Evolutionary conservation across 2,113 vertebrate genomes (phyloP).

Genomic region (Lucifuga dentata): DNA sequence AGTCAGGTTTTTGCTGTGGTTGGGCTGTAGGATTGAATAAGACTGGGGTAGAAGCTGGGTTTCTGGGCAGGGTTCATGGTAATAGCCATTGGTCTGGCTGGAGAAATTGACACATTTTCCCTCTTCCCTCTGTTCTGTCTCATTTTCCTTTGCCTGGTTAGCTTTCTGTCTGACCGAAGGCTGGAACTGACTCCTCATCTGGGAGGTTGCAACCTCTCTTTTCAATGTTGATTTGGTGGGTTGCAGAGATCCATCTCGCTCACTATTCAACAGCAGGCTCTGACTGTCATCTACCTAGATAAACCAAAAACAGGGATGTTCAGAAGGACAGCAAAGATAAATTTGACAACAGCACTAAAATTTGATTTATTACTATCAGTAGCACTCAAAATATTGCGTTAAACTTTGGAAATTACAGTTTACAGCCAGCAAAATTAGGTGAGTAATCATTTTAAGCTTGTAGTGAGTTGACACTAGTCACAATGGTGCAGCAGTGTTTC

Average conservation of each 20-base stretch:
- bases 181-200: constrained; percentile 49
- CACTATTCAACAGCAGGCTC: constrained; percentile 26
- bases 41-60: constrained; percentile 21
- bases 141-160: constrained; percentile 27
- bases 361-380: neutral
- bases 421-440: neutral
- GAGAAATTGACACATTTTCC: constrained; percentile 3
- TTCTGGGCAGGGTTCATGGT: constrained; percentile 26
- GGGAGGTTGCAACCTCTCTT: constrained; percentile 51
- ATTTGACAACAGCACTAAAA: neutral
- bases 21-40: constrained; percentile 15
- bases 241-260: constrained; percentile 25
- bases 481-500: constrained; percentile 28
- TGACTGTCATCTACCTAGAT: constrained; percentile 57
- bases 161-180: constrained; percentile 18
- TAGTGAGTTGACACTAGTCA: constrained; percentile 17
- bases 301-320: constrained; percentile 11
- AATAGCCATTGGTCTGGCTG: constrained; percentile 21
- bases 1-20: constrained; percentile 1
- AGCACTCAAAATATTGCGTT: neutral
- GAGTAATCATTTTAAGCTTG: constrained; percentile 11
- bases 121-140: constrained; percentile 8
- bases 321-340: neutral
- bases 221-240: constrained; percentile 36
- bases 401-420: neutral